Conservation (phyloP, 2,797 vertebrate species). For the Cynopterus sphinx region DNA sequence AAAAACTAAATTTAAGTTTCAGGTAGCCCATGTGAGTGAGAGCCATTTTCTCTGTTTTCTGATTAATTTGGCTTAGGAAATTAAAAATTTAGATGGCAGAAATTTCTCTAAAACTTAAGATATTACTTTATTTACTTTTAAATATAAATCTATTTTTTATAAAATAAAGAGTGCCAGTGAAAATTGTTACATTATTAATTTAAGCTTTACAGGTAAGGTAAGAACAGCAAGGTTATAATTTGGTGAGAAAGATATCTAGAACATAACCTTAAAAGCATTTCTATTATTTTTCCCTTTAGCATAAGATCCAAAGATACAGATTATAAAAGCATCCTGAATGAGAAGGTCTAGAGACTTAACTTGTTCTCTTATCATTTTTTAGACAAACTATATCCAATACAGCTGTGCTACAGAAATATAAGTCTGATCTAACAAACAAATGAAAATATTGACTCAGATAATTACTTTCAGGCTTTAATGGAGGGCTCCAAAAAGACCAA, state of each 20-base stretch:
- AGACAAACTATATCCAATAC: not conserved
- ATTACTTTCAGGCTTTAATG: not conserved
- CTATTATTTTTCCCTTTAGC: not conserved
- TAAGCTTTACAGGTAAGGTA: not conserved
- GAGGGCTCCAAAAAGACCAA: not conserved
- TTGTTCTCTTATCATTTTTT: not conserved
- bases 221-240: not conserved
- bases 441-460: not conserved
- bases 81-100: not conserved
- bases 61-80: not conserved
- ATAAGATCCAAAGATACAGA: not conserved
- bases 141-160: not conserved
- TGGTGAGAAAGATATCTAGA: not conserved
- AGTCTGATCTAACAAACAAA: not conserved
- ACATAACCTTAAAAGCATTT: not conserved
- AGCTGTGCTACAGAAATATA: not conserved
- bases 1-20: not conserved
- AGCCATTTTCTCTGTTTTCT: not conserved
- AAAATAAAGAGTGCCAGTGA: not conserved
- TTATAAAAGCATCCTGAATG: not conserved
- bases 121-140: not conserved
- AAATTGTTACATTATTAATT: not conserved
- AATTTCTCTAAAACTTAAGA: not conserved
- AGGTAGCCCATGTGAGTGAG: not conserved
- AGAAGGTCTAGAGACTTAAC: not conserved